phyloP scores from a whole-genome alignment of 1,140 invertebrate species.

The Rhysida immarginata region DNA sequence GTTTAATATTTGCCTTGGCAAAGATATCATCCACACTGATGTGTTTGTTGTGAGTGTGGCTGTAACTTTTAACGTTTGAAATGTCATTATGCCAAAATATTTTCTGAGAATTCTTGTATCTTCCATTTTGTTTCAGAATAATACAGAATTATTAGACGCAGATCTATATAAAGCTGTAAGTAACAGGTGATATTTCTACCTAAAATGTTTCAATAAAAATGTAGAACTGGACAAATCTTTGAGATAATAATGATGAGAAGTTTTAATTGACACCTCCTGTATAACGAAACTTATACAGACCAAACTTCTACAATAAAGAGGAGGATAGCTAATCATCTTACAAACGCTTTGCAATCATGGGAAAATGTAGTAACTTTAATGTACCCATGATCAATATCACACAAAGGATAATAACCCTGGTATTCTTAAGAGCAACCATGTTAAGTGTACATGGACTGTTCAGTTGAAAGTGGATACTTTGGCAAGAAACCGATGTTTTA shows the following conservation, averaged over 20 bases:
- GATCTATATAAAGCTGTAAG: conserved; percentile 58
- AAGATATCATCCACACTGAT: conserved; percentile 24
- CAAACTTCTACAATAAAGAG: neutral
- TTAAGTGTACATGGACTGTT: no score
- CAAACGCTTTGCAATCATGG: no score
- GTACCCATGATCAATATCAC: no score
- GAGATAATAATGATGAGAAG: neutral
- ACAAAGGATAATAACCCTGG: no score
- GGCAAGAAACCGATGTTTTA: no score
- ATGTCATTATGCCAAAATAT: neutral
- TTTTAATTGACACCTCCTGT: neutral
- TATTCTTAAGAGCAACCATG: no score
- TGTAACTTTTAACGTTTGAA: neutral
- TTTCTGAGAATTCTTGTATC: neutral
- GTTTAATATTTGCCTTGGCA: conserved; percentile 14
- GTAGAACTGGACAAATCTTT: neutral
- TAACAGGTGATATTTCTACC: neutral
- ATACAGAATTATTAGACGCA: conserved; percentile 43
- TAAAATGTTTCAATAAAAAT: neutral
- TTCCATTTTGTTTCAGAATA: conserved; percentile 25
- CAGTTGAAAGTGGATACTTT: no score
- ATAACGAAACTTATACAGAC: neutral
- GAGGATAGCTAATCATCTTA: neutral
- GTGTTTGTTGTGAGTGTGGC: conserved; percentile 26
- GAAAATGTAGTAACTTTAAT: no score